These are phyloP conservation scores for Calyptomena viridis DNA, from an alignment of 2,113 vertebrate genomes.

Conservation along the genomic window DNA sequence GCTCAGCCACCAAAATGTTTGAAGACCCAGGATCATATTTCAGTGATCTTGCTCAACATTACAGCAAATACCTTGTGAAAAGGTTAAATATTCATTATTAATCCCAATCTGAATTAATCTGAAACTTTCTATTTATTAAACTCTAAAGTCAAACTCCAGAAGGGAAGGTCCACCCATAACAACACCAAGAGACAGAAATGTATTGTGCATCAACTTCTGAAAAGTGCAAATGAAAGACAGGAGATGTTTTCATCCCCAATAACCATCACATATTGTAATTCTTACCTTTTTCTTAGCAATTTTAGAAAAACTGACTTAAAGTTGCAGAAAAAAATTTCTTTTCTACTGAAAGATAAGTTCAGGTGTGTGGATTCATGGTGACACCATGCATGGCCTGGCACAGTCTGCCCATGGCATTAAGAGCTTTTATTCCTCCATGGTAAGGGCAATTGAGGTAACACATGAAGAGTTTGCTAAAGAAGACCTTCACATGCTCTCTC, in stretches of 20 bases:
- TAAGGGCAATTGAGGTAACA: background rate
- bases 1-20: background rate
- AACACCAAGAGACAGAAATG: background rate
- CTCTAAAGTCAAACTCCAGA: background rate
- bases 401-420: background rate
- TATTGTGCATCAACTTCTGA: background rate
- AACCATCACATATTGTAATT: background rate
- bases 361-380: background rate
- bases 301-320: background rate
- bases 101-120: background rate
- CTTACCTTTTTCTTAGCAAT: background rate
- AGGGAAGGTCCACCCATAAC: rapidly evolving
- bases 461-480: background rate
- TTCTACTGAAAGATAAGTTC: background rate
- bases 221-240: background rate
- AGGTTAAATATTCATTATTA: background rate
- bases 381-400: background rate
- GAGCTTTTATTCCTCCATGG: background rate
- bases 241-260: background rate
- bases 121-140: background rate
- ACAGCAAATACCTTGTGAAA: background rate
- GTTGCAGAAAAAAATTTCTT: background rate
- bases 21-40: background rate
- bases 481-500: background rate
- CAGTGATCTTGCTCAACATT: background rate